These are phyloP conservation scores for Coracias cyanogaster DNA, from an alignment of 2,797 vertebrate genomes.

Conservation along the genomic window DNA sequence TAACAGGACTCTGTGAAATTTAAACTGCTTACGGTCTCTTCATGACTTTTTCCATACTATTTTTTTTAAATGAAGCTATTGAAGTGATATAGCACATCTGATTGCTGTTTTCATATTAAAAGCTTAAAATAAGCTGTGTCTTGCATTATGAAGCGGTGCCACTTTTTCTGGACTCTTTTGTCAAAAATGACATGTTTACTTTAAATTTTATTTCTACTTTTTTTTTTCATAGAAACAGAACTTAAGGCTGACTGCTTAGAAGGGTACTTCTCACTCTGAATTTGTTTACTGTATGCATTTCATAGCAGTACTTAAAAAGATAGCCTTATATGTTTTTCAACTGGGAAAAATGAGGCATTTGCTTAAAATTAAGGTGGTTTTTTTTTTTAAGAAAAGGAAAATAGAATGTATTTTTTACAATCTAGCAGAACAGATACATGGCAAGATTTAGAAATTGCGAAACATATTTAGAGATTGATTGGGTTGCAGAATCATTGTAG, in stretches of 20 bases:
- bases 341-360: not conserved
- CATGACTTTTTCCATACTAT: not conserved
- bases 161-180: not conserved
- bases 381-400: not conserved
- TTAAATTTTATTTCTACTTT: conserved; percentile 19
- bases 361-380: not conserved
- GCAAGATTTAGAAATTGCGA: not conserved
- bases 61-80: not conserved
- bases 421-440: not conserved
- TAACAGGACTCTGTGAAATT: not conserved
- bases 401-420: not conserved
- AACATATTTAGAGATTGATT: not conserved
- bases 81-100: not conserved
- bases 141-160: not conserved
- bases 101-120: not conserved
- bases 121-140: not conserved
- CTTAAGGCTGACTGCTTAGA: not conserved
- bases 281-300: not conserved
- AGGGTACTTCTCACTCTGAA: not conserved
- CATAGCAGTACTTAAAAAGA: not conserved
- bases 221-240: not conserved
- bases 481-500: not conserved
- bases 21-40: not conserved
- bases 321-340: not conserved
- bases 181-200: not conserved